Evolutionary conservation across 2,888 invertebrate species (phyloP), one percentile per base, ranked within the genome.

Genomic region (Hydropsyche betteni): DNA sequence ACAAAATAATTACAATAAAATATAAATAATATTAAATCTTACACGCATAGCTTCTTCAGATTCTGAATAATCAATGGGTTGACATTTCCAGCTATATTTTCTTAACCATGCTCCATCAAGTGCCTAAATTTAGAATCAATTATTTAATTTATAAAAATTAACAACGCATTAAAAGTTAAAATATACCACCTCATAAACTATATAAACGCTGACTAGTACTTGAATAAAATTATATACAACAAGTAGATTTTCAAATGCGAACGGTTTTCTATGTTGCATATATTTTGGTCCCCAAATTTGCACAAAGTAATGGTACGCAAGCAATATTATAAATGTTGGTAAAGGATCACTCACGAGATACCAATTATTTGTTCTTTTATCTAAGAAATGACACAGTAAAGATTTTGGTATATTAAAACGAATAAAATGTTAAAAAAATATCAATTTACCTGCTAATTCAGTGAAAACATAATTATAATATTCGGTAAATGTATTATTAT

Each of bases 161-260:
- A 64, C 34, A 10, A 34, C 5, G 33, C 44, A 75, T 10, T 73
- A 52, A 50, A 72, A 69, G 24, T 44, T 68, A 10, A 50, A 72
- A 68, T 24, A 52, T 74, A 81, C 82, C 81, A 93, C 93, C 90
- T 94, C 93, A 82, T 90, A 87, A 83, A 96, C 95, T 79, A 95
- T 86, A 89, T 91, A 96, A 44, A 90, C 85, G 82, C 96, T 97
- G 75, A 95, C 89, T 10, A 93, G 76, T 10, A 97, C 96, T 90
- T 98, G 97, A 52, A 94, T 82, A 79, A 95, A 92, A 85, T 98
- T 98, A 86, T 98, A 98, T 5, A 94, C 84, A 69, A 97, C 88
- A 81, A 98, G 86, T 0, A 93, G 88, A 80, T 91, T 91, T 81
- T 94, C 91, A 50, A 98, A 84, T 81, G 94, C 91, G 83, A 92